Conservation (phyloP, 2,113 vertebrate genomes). For the Pipra filicauda region DNA sequence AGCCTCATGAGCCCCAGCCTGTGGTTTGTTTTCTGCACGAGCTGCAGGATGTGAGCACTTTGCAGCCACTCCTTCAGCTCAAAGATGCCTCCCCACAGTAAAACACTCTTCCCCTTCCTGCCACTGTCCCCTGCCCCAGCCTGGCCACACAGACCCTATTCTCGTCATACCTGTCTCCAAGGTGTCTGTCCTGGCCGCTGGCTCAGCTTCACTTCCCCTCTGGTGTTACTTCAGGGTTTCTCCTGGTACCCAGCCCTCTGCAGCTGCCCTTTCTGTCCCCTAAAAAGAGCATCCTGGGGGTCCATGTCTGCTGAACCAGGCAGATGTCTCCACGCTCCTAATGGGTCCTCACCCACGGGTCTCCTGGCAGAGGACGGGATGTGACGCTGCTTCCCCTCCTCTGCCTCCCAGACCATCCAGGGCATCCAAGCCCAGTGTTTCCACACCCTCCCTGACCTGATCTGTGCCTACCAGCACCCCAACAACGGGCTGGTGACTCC, state of each 20-base stretch:
- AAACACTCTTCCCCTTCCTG: neutral
- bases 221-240: neutral
- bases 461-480: constrained; percentile 83
- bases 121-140: neutral
- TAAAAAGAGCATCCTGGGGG: neutral
- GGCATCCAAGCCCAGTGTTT: constrained; percentile 87
- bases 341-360: too few species aligned
- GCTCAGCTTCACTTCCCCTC: neutral
- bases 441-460: constrained; percentile 80
- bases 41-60: neutral
- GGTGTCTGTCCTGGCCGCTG: rapidly evolving
- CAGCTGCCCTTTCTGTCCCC: neutral
- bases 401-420: constrained; percentile 76
- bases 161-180: rapidly evolving
- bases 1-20: neutral
- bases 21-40: neutral
- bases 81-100: neutral
- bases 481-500: constrained; percentile 83
- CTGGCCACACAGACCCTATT: rapidly evolving
- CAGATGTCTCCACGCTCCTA: neutral
- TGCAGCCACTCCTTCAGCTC: neutral
- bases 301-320: neutral
- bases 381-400: rapidly evolving
- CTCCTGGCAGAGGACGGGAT: too few species aligned
- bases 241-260: neutral